phyloP scores from a whole-genome alignment of 1,140 invertebrate genomes.

The Geopemphigus sp. region DNA sequence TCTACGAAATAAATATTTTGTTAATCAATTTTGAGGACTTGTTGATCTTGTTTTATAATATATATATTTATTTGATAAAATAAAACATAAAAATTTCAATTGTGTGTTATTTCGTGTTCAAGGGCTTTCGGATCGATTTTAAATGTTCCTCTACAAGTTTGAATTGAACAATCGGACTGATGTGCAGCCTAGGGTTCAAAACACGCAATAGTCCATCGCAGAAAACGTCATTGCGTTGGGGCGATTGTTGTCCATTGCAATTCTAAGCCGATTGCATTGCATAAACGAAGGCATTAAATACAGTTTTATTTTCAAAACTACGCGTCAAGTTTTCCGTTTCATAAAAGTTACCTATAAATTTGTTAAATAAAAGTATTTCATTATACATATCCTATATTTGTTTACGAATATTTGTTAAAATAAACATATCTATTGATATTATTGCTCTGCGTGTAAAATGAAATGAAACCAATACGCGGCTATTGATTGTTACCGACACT shows the following conservation, averaged over 20 bases:
- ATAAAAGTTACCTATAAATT: slow-evolving; percentile 37
- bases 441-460: neutral
- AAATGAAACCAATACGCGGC: neutral
- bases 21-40: too few relatives aligned
- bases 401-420: slow-evolving; percentile 33
- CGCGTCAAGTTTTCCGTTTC: slow-evolving; percentile 26
- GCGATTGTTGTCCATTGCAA: slow-evolving; percentile 72
- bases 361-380: slow-evolving; percentile 36
- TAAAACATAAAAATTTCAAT: neutral
- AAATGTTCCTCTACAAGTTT: slow-evolving; percentile 45
- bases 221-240: slow-evolving; percentile 91
- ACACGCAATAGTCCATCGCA: slow-evolving; percentile 92
- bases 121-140: slow-evolving; percentile 17
- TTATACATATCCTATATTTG: slow-evolving; percentile 46
- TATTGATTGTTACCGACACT: slow-evolving; percentile 1
- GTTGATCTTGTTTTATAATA: neutral
- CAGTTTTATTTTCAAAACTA: neutral
- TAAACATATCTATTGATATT: slow-evolving; percentile 26
- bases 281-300: neutral
- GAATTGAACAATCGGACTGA: slow-evolving; percentile 59
- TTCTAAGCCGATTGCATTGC: neutral
- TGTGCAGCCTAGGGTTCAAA: slow-evolving; percentile 90
- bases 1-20: too few relatives aligned
- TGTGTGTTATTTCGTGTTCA: slow-evolving; percentile 9
- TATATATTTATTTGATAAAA: neutral